Conservation (phyloP, 1,140 invertebrate species). For the Nephila pilipes region DNA sequence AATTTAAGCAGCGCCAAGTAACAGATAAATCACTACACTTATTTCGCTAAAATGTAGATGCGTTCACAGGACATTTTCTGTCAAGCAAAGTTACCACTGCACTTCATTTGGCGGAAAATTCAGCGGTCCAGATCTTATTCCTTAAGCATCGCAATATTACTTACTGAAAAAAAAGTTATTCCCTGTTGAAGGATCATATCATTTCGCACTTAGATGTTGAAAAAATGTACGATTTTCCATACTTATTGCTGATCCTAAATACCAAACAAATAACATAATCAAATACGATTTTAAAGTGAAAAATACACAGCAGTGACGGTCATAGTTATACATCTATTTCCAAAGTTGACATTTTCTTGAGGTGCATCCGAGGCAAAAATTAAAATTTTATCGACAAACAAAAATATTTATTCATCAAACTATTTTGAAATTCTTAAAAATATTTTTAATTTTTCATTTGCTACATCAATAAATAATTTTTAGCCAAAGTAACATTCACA, state of each 20-base stretch:
- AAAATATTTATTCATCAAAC: too few species aligned
- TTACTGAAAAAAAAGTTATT: constrained; percentile 17
- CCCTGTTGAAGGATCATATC: background rate
- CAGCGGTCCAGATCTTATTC: background rate
- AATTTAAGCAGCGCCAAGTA: background rate
- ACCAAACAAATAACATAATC: constrained; percentile 67
- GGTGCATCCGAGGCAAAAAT: background rate
- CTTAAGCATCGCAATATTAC: background rate
- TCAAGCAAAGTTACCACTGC: constrained; percentile 26
- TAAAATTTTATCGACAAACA: too few species aligned
- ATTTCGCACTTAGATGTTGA: background rate
- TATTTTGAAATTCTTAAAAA: too few species aligned
- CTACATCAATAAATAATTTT: background rate
- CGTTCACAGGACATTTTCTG: constrained; percentile 45
- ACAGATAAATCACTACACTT: background rate
- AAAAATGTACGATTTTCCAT: constrained; percentile 6
- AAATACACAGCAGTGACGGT: background rate
- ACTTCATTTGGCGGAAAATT: constrained; percentile 42
- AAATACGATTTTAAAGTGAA: constrained; percentile 60
- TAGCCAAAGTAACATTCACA: background rate
- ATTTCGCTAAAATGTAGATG: constrained; percentile 13
- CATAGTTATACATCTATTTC: background rate
- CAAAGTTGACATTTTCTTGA: background rate
- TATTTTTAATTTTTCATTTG: too few species aligned
- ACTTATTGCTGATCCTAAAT: constrained; percentile 9